These are phyloP conservation scores for Sclerurus mexicanus DNA, from an alignment of 2,113 vertebrate species.

Conservation along the genomic window DNA sequence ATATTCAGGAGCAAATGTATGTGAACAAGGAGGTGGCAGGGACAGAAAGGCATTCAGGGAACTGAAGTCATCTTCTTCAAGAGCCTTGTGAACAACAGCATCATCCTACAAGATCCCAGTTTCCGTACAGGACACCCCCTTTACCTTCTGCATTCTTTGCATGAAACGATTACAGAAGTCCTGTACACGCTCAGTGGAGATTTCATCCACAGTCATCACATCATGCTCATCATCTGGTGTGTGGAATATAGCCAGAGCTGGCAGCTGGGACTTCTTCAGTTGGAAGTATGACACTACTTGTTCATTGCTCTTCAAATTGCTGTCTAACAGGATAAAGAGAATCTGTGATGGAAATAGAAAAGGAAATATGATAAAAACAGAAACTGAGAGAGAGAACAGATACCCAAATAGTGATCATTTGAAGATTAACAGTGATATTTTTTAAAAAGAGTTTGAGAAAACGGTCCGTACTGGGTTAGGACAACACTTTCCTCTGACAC, in stretches of 20 bases:
- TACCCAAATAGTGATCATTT: background rate
- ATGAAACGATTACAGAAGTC: conserved; percentile 84
- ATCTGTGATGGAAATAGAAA: conserved; percentile 74
- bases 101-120: background rate
- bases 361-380: background rate
- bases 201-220: conserved; percentile 73
- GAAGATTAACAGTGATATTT: background rate
- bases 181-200: conserved; percentile 73
- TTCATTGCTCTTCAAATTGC: conserved; percentile 73
- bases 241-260: conserved; percentile 84
- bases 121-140: background rate
- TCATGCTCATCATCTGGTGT: conserved; percentile 77
- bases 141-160: conserved; percentile 57
- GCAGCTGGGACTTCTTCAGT: conserved; percentile 82
- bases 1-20: background rate
- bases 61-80: background rate
- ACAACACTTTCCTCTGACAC: background rate
- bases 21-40: background rate
- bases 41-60: background rate
- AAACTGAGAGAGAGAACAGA: background rate
- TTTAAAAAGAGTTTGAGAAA: background rate
- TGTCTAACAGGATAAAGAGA: conserved; percentile 88
- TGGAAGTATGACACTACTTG: conserved; percentile 82
- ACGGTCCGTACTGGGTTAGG: background rate
- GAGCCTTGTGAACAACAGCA: background rate